Base-by-base conservation (phyloP, 2,113 vertebrate genomes). In the Gymnocephalus cernua region DNA sequence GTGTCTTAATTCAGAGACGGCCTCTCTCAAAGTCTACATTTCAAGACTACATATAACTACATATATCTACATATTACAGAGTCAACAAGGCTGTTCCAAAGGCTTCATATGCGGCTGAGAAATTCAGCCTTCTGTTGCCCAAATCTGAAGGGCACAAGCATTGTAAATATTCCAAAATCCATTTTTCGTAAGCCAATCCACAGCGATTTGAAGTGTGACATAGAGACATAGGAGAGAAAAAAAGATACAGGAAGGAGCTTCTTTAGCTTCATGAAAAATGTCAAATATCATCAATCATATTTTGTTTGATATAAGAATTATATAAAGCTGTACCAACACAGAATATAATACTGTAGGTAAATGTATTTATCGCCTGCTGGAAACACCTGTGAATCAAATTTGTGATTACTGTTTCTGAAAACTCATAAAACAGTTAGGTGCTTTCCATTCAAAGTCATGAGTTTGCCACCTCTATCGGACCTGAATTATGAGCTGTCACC, bases 401-500 rank as follows among this genome's bases (percentile, higher is more conserved):
- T 41, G 29, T 16, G 14, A 69, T 69, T 18, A 41, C 13, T 27
- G n/a, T 45, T 18, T 7, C 6, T 6, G 25, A 72, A 47, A 58
- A 58, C 54, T 4, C 19, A 51, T 51, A 23, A 23, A 53, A 68
- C 7, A 69, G 7, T 69, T 3, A 6, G 54, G 29, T 21, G 0
- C 16, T 38, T 35, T 23, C 14, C 9, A 16, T 45, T 53, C 47
- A 61, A 29, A 44, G 18, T 12, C 21, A 47, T 12, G 14, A 35
- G 41, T 48, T 48, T 29, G 23, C 48, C n/a, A 54, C 45, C 47
- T 53, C 16, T 5, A 29, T 44, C 14, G 18, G 54, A 66, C 53
- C 25, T 38, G 27, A 75, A 51, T 75, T 58, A 65, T 45, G 44
- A 64, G 50, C 65, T 70, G 70, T 65, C 58, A 84, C 35, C 38